Conservation (phyloP, 2,888 invertebrate species). For the Yponomeuta evonymella region DNA sequence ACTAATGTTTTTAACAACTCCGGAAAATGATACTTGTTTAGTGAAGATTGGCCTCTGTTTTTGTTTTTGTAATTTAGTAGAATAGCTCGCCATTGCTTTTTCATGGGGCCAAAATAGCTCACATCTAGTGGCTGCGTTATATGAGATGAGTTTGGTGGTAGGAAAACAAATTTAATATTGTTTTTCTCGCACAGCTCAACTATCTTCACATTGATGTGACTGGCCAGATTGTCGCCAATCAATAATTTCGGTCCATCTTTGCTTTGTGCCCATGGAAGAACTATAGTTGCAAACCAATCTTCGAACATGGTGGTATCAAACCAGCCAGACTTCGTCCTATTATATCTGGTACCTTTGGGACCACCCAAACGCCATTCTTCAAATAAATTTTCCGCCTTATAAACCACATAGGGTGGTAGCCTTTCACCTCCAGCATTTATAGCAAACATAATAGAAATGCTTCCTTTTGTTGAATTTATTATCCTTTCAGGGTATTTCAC, state of each 20-base stretch:
- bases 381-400: constrained; percentile 35
- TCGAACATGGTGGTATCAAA: constrained; percentile 38
- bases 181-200: constrained; percentile 35
- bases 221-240: constrained; percentile 45
- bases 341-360: constrained; percentile 39
- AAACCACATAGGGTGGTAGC: constrained; percentile 47
- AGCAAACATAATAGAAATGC: constrained; percentile 43
- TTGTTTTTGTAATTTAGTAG: constrained; percentile 25
- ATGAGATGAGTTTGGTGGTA: constrained; percentile 38
- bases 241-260: constrained; percentile 35
- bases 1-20: constrained; percentile 23
- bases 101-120: constrained; percentile 35
- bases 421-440: constrained; percentile 39
- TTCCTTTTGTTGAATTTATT: constrained; percentile 38
- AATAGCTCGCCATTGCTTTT: constrained; percentile 30
- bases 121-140: constrained; percentile 40
- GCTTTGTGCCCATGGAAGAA: constrained; percentile 28
- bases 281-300: constrained; percentile 35
- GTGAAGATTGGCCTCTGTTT: constrained; percentile 16
- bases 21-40: constrained; percentile 27
- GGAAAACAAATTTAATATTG: constrained; percentile 38
- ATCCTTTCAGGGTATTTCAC: constrained; percentile 41
- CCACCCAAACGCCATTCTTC: constrained; percentile 42
- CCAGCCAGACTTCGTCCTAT: constrained; percentile 43
- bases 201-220: constrained; percentile 33